Evolutionary conservation across 2,888 invertebrate species (phyloP).

Genomic region (Hyles lineata): DNA sequence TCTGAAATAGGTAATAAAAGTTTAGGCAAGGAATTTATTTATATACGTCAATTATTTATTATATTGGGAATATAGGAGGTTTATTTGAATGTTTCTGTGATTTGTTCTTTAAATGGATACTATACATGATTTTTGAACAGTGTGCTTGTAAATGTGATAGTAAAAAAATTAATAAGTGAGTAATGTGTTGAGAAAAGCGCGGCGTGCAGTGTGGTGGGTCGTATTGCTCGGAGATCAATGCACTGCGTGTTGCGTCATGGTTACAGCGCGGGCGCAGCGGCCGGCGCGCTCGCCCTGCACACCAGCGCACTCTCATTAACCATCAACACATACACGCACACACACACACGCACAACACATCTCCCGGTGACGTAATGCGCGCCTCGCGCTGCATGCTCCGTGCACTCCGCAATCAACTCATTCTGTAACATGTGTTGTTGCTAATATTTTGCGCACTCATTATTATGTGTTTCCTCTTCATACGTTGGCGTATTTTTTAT

Average conservation of each 20-base stretch:
- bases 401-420: conserved; percentile 1
- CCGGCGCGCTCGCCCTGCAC: not conserved
- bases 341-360: not conserved
- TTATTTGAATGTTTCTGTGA: no score
- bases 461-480: not conserved
- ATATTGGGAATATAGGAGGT: no score
- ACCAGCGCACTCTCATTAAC: not conserved
- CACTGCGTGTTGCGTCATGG: conserved; percentile 16
- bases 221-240: not conserved
- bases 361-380: not conserved
- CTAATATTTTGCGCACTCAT: not conserved
- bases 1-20: no score
- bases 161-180: not conserved
- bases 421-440: not conserved
- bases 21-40: no score
- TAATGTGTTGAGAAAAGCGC: not conserved
- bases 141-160: no score
- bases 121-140: no score
- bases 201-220: not conserved
- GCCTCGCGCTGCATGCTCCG: not conserved
- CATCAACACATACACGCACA: not conserved
- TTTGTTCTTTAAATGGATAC: no score
- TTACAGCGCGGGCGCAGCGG: not conserved
- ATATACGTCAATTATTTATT: no score
- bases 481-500: not conserved